Conservation (phyloP, 2,797 vertebrate genomes). For the Bradypodion ventrale region DNA sequence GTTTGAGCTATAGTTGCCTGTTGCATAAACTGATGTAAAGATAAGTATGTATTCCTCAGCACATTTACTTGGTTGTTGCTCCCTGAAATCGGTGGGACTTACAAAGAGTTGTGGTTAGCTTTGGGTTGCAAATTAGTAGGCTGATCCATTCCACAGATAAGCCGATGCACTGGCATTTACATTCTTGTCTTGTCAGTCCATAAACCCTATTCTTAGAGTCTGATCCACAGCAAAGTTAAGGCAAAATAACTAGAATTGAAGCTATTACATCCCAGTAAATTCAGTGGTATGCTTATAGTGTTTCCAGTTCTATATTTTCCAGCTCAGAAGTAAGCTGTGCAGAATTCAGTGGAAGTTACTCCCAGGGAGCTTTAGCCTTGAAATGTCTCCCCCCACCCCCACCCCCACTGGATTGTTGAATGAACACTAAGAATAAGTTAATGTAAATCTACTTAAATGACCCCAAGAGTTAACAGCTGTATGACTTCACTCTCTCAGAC, state of each 20-base stretch:
- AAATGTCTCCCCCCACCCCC: neutral
- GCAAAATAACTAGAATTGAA: neutral
- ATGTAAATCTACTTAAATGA: slow-evolving; percentile 15
- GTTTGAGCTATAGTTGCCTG: slow-evolving; percentile 45
- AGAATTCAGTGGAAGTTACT: neutral
- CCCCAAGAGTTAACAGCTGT: slow-evolving; percentile 22
- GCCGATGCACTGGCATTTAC: neutral
- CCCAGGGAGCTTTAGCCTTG: neutral
- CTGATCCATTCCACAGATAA: neutral
- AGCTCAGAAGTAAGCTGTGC: neutral
- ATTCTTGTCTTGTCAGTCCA: neutral
- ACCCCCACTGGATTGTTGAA: neutral
- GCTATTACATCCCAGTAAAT: no score
- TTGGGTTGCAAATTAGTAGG: neutral
- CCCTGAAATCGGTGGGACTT: slow-evolving; percentile 9
- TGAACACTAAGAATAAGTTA: neutral
- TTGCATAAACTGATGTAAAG: slow-evolving; percentile 37
- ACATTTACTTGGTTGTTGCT: neutral
- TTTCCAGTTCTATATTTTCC: neutral
- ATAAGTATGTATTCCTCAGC: slow-evolving; percentile 4
- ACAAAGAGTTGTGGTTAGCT: neutral
- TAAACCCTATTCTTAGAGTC: slow-evolving; percentile 4
- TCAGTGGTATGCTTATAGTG: neutral
- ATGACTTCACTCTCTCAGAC: slow-evolving; percentile 45
- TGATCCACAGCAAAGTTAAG: neutral